A percentile compares a stretch with the other conserved stretches of the same genome.
phyloP scores from a whole-genome alignment of 2,797 vertebrate species.

The Lycodopsis pacificus region DNA sequence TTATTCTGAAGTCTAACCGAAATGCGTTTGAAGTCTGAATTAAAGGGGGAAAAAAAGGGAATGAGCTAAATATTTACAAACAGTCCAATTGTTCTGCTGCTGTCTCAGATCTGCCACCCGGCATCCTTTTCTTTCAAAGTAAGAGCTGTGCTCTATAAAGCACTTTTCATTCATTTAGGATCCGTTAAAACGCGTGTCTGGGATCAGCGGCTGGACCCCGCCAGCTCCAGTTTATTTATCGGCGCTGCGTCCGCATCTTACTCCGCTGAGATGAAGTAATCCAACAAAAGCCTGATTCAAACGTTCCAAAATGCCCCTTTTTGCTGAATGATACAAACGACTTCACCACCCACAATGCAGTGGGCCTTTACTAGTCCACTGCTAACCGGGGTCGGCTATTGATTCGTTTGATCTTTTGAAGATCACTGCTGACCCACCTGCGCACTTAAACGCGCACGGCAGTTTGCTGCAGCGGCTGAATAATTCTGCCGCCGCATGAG shows the following conservation, averaged over 20 bases:
- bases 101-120: conserved; percentile 19
- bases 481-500: conserved; percentile 65
- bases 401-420: conserved; percentile 68
- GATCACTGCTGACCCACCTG: conserved; percentile 54
- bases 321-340: conserved; percentile 30
- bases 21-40: conserved; percentile 37
- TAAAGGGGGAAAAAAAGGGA: conserved; percentile 12
- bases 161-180: conserved; percentile 50
- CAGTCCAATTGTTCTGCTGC: conserved; percentile 13
- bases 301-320: conserved; percentile 33
- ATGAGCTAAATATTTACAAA: conserved; percentile 31
- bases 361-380: conserved; percentile 9
- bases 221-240: neutral
- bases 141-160: conserved; percentile 26
- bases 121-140: conserved; percentile 26
- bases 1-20: neutral
- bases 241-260: conserved; percentile 31
- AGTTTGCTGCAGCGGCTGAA: conserved; percentile 67
- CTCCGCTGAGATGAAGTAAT: conserved; percentile 40
- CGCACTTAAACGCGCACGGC: conserved; percentile 34
- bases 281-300: conserved; percentile 25
- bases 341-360: conserved; percentile 27
- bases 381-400: conserved; percentile 41
- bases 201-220: conserved; percentile 33
- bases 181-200: conserved; percentile 52